Evolutionary conservation across 2,113 vertebrate genomes (phyloP).

Genomic region (Chlorocebus sabaeus): DNA sequence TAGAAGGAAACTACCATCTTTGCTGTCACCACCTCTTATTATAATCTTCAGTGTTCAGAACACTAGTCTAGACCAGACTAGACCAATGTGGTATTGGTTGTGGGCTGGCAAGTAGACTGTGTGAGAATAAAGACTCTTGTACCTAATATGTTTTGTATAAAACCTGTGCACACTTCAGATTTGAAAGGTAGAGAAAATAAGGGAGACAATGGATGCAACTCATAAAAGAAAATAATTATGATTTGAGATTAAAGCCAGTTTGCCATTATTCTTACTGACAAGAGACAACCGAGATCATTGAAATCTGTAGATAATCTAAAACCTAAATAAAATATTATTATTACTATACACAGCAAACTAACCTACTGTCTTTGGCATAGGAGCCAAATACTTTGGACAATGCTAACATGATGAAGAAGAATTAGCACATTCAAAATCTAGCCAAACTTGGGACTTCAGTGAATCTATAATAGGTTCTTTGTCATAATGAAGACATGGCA

Average conservation of each 20-base stretch:
- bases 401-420: neutral
- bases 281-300: neutral
- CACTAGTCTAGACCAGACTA: no score
- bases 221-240: neutral
- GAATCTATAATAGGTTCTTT: neutral
- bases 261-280: neutral
- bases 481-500: neutral
- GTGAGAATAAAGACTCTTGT: neutral
- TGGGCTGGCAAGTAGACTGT: neutral
- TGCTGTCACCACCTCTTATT: neutral
- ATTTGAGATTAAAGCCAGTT: neutral
- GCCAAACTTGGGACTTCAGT: neutral
- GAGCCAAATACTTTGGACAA: neutral
- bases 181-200: neutral
- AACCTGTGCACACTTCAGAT: neutral
- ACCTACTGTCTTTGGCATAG: neutral
- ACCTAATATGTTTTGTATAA: neutral
- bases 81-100: no score
- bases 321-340: neutral
- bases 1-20: neutral
- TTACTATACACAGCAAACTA: neutral
- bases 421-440: neutral
- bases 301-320: neutral
- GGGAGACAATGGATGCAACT: neutral
- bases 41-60: neutral